Evolutionary conservation across 2,888 invertebrate species (phyloP), one percentile per base, ranked within the genome.

Genomic region (Notodonta dromedarius): DNA sequence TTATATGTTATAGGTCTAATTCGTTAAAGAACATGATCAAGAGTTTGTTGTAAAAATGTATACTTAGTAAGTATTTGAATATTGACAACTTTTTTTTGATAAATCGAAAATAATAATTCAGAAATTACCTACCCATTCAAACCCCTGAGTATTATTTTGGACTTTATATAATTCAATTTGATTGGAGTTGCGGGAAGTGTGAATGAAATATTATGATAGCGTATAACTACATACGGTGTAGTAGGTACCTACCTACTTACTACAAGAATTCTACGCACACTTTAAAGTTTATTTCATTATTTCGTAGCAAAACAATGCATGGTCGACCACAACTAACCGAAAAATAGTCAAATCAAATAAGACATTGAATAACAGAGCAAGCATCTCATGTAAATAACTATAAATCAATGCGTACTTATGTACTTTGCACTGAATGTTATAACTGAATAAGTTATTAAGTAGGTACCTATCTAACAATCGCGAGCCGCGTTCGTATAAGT

Each of bases 391-490:
- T 32, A 11, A n/a, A 42, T 16, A 42, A 14, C 42, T 40, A 9
- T 55, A 55, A 35, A 40, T 55, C 4, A 40, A 55, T 8, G 8
- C 9, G 9, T 9, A 2, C 4, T 2, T 40, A 51, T 44, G 51
- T 59, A 54, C 50, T 61, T 64, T 55, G 57, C 56, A 59, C 52
- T 54, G 53, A 58, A 59, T 65, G 55, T 13, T 56, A 48, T 54
- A 16, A 48, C 40, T 53, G 58, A 52, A 58, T 62, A 55, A 60
- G 55, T 60, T 62, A 62, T 58, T 56, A 58, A 51, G 61, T 61
- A 65, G 58, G 62, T 65, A 62, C 58, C 53, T 53, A 62, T 60
- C 53, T 53, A 55, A 53, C 59, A 56, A 64, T 60, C 56, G 46
- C 16, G 32, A n/a, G 48, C 52, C 14, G 55, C 61, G 60, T 16